phyloP scores from a whole-genome alignment of 2,797 vertebrate genomes.

The Brachyalestes nurse region DNA sequence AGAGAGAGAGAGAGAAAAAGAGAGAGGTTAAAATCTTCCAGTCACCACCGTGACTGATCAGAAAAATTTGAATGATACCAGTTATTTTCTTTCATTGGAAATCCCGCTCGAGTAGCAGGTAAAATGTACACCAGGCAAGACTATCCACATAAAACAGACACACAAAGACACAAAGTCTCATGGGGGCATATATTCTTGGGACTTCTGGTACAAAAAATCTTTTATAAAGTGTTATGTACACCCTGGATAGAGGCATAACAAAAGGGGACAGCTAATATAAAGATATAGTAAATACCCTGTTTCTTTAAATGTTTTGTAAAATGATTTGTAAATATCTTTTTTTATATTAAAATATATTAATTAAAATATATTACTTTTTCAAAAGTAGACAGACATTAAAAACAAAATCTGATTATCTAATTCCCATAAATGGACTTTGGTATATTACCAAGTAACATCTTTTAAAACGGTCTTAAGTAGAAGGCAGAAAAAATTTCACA shows the following conservation, averaged over 20 bases:
- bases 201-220: slow-evolving; percentile 71
- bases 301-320: slow-evolving; percentile 70
- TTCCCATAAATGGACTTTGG: slow-evolving; percentile 80
- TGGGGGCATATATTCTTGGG: slow-evolving; percentile 59
- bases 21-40: background rate
- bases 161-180: slow-evolving; percentile 52
- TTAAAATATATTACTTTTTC: slow-evolving; percentile 99
- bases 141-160: slow-evolving; percentile 52
- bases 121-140: slow-evolving; percentile 58
- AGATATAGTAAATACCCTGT: slow-evolving; percentile 84
- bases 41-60: slow-evolving; percentile 3
- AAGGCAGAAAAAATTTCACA: slow-evolving; percentile 54
- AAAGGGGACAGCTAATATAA: slow-evolving; percentile 72
- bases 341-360: slow-evolving; percentile 97
- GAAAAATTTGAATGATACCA: slow-evolving; percentile 1
- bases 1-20: background rate
- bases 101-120: slow-evolving; percentile 3
- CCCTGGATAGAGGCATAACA: slow-evolving; percentile 66
- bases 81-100: background rate
- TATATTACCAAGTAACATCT: slow-evolving; percentile 70
- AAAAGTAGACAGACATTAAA: slow-evolving; percentile 83
- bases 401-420: slow-evolving; percentile 73
- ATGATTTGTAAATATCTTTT: slow-evolving; percentile 82
- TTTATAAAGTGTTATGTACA: slow-evolving; percentile 72
- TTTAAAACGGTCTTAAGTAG: slow-evolving; percentile 58